Base-by-base conservation (phyloP, 2,888 invertebrate genomes). In the Apodemia zela region DNA sequence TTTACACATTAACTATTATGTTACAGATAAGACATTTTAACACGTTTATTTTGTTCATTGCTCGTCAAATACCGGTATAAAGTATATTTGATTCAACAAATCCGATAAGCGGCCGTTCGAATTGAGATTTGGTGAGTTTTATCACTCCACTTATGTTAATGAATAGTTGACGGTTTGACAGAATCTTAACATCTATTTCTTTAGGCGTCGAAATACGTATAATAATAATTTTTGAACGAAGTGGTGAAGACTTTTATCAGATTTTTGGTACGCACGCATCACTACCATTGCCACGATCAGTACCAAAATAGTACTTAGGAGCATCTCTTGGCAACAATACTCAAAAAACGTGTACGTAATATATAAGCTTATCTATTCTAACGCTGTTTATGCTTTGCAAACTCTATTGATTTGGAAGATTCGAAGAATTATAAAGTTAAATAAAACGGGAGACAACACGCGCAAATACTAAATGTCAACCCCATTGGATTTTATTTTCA, bases 1-100 rank as follows among this genome's bases (percentile, higher is more conserved):
- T 57, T 21, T 57, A 29, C 8, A 57, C 57, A 57, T 57, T 47
- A 7, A 47, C 47, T 0, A 17, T 47, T 17, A n/a, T 29, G 57
- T 25, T 29, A 13, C 15, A 57, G 57, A 57, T 57, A 29, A 57
- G 29, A 57, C 15, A 57, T 57, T 57, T 15, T 57, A 29, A 57
- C 57, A 57, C 57, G n/a, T 29, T 57, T n/a, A 57, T 57, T 57
- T 29, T 51, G 11, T 18, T 57, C 29, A 15, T 15, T 21, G 7
- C 29, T 8, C 8, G 15, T 21, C 57, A 57, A 57, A 57, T 57
- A 57, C 25, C 57, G 10, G 54, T 25, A 5, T 45, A 15, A 8
- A 25, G 11, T 57, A 25, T 7, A 25, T 15, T 25, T 15, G n/a
- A 29, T n/a, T 57, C 21, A 8, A 57, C 11, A 21, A 47, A 17